Conservation (phyloP, 2,888 invertebrate species). For the Eugnorisma glareosa region DNA sequence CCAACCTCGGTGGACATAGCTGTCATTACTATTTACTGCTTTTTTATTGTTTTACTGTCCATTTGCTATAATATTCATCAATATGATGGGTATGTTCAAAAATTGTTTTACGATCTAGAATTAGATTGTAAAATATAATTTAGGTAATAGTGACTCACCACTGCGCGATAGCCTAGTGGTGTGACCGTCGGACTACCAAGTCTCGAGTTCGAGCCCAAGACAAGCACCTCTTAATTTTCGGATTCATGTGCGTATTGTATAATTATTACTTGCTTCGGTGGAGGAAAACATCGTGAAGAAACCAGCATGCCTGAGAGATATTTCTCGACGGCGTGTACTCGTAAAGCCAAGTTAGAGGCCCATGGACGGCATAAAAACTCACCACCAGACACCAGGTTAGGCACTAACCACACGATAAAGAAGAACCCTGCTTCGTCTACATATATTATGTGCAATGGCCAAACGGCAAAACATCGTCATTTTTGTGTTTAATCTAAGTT, state of each 20-base stretch:
- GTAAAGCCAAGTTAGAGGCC: no score
- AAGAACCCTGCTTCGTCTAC: not conserved
- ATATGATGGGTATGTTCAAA: not conserved
- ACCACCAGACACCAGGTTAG: no score
- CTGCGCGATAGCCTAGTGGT: not conserved
- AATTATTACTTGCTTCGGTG: no score
- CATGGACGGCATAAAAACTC: no score
- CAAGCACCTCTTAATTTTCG: no score
- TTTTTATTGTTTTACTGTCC: slow-evolving; percentile 18
- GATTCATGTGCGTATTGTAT: no score
- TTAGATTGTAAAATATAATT: not conserved
- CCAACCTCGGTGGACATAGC: slow-evolving; percentile 21
- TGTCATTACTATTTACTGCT: not conserved
- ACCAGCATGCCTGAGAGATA: no score
- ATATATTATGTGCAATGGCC: not conserved
- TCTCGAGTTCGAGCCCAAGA: no score
- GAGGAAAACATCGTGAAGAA: no score
- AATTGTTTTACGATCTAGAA: not conserved
- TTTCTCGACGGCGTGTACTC: no score
- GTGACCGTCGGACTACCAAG: no score
- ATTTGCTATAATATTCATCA: slow-evolving; percentile 13
- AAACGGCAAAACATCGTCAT: not conserved
- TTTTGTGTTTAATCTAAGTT: not conserved
- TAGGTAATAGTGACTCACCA: not conserved
- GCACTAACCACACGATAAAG: no score